Conservation (phyloP, 1,140 invertebrate species). For the Micrasema minimum region DNA sequence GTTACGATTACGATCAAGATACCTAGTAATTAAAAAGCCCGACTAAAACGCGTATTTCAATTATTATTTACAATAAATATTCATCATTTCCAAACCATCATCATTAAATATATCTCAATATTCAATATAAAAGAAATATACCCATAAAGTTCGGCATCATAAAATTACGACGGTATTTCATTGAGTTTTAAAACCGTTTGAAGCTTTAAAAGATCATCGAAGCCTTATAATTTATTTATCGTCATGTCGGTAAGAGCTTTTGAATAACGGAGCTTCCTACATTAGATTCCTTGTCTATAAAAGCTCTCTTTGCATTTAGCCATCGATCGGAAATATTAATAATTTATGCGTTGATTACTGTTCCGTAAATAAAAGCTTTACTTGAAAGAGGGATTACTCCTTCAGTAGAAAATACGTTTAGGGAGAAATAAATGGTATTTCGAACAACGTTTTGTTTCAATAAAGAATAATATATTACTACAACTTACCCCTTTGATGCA, state of each 20-base stretch:
- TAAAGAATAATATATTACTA: no score
- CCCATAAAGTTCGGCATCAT: neutral
- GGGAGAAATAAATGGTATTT: no score
- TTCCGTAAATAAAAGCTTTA: neutral
- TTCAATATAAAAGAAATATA: no score
- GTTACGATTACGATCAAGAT: no score
- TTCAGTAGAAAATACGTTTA: no score
- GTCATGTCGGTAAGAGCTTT: neutral
- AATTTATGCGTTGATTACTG: constrained; percentile 14
- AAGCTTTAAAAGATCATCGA: constrained; percentile 6
- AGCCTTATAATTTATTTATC: constrained; percentile 19
- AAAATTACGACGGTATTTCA: neutral
- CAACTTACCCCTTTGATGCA: no score
- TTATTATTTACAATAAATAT: no score
- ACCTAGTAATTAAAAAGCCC: no score
- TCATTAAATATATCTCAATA: neutral
- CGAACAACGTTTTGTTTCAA: no score
- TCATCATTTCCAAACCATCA: no score
- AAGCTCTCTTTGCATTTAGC: constrained; percentile 10
- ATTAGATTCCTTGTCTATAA: neutral
- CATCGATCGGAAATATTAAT: constrained; percentile 9
- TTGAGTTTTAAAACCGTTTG: no score
- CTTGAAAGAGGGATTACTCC: neutral
- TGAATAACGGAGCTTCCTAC: constrained; percentile 6
- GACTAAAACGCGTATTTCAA: no score